phyloP scores from a whole-genome alignment of 2,888 invertebrate genomes.

The Falcaria lacertinaria region DNA sequence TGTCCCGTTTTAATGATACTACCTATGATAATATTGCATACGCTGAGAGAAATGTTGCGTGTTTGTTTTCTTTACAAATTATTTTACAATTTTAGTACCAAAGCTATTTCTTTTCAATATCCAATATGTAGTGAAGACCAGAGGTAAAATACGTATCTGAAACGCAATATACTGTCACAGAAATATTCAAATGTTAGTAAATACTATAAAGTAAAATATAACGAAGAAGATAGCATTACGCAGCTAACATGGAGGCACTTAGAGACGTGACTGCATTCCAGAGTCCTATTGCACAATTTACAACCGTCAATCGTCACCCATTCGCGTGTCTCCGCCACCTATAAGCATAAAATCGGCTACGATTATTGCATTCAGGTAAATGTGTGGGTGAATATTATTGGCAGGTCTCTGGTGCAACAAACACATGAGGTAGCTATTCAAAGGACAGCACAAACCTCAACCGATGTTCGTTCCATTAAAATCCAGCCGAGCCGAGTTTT shows the following conservation, averaged over 20 bases:
- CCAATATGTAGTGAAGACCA: too few relatives aligned
- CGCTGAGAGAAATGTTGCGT: too few relatives aligned
- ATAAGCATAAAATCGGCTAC: slow-evolving; percentile 64
- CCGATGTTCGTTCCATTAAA: slow-evolving; percentile 18
- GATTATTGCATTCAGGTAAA: slow-evolving; percentile 56
- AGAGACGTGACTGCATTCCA: slow-evolving; percentile 44
- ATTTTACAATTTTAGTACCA: too few relatives aligned
- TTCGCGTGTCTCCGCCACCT: slow-evolving; percentile 35
- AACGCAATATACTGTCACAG: too few relatives aligned
- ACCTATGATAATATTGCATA: too few relatives aligned
- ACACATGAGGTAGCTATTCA: slow-evolving; percentile 50
- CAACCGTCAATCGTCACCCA: slow-evolving; percentile 47
- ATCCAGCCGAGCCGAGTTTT: slow-evolving; percentile 15
- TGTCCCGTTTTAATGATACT: too few relatives aligned
- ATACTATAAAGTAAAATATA: not conserved
- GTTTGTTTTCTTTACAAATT: too few relatives aligned
- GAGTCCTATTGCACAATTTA: slow-evolving; percentile 46
- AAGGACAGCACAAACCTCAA: slow-evolving; percentile 29
- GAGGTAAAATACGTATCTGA: too few relatives aligned
- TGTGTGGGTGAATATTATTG: slow-evolving; percentile 76
- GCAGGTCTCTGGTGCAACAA: slow-evolving; percentile 62
- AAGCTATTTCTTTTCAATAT: too few relatives aligned
- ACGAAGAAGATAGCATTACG: slow-evolving; percentile 18
- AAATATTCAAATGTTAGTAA: not conserved
- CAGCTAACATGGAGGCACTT: slow-evolving; percentile 33